A percentile compares a stretch with the other conserved stretches of the same genome.
These are phyloP conservation scores for Dendroctonus valens DNA, from an alignment of 1,140 invertebrate species.

Conservation along the genomic window DNA sequence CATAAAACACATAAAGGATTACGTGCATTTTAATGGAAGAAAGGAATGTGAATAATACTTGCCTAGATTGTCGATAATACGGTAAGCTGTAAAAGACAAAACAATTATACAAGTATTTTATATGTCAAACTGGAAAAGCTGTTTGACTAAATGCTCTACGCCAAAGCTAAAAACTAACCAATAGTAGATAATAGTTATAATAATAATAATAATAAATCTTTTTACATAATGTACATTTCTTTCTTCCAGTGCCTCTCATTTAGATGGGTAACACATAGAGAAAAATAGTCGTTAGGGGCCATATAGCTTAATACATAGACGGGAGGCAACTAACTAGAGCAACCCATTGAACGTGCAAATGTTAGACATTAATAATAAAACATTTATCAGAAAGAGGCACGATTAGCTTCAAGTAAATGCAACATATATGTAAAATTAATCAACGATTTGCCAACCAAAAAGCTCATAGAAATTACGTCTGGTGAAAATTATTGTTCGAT, in stretches of 20 bases:
- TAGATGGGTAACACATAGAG: background rate
- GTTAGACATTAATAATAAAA: conserved; percentile 15
- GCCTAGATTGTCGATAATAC: conserved; percentile 36
- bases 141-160: too few relatives aligned
- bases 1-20: conserved; percentile 7
- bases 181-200: too few relatives aligned
- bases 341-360: conserved; percentile 19
- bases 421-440: background rate
- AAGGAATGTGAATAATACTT: conserved; percentile 36
- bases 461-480: too few relatives aligned
- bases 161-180: too few relatives aligned
- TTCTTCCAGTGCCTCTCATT: conserved; percentile 30
- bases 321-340: background rate
- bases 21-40: conserved; percentile 31
- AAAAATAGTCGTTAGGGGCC: conserved; percentile 9
- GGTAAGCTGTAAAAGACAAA: conserved; percentile 36
- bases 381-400: conserved; percentile 3
- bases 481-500: too few relatives aligned
- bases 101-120: conserved; percentile 11
- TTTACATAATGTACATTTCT: conserved; percentile 34
- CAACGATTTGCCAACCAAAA: background rate
- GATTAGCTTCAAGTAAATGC: conserved; percentile 1
- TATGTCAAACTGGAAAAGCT: too few relatives aligned
- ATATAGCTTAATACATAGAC: background rate
- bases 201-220: conserved; percentile 4